These are phyloP conservation scores for Mormoops blainvillei DNA, from an alignment of 2,113 vertebrate species.

Conservation along the genomic window DNA sequence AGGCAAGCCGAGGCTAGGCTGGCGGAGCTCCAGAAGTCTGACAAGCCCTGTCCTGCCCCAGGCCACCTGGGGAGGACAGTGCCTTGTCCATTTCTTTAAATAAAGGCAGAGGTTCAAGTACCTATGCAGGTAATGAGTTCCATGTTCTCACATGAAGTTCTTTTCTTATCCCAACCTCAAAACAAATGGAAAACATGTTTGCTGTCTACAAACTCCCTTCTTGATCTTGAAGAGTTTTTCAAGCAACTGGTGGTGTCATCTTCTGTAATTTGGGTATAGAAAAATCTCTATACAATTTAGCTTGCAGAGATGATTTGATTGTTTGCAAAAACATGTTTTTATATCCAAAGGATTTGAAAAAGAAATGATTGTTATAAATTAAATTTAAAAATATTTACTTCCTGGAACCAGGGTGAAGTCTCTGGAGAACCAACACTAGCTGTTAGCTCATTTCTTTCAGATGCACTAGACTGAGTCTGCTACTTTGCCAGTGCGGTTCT, in stretches of 20 bases:
- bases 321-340: not conserved
- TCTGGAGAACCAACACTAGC: constrained; percentile 31
- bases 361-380: constrained; percentile 57
- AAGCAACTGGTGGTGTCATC: not conserved
- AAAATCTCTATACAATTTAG: constrained; percentile 4
- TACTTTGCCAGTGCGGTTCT: constrained; percentile 20
- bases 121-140: not conserved
- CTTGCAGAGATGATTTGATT: constrained; percentile 25
- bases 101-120: not conserved
- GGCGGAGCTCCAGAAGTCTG: not conserved
- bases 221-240: not conserved
- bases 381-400: constrained; percentile 68
- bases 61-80: not conserved
- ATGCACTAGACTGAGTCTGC: constrained; percentile 4
- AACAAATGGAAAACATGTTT: not conserved
- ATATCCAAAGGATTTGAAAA: constrained; percentile 34
- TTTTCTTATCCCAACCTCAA: not conserved
- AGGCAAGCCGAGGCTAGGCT: not conserved
- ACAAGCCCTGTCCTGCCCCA: not conserved
- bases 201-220: not conserved
- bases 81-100: not conserved
- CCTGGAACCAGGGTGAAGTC: constrained; percentile 46
- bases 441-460: constrained; percentile 52
- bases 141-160: not conserved
- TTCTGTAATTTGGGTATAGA: not conserved